Base-by-base conservation (phyloP, 2,113 vertebrate species). In the Sorex fumeus region DNA sequence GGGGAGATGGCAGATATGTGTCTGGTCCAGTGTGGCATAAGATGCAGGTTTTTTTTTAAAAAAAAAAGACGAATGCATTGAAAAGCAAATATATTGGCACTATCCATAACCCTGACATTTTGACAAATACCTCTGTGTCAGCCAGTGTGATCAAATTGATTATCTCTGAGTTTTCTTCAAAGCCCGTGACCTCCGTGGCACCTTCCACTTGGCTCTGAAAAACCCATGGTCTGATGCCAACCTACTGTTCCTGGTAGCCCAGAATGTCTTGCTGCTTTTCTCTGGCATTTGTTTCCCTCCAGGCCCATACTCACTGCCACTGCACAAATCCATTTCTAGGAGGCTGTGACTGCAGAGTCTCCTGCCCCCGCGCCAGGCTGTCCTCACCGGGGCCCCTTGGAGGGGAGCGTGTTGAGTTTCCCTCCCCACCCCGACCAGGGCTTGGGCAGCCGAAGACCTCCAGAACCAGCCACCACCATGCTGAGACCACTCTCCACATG, bases 111-210 rank as follows among this genome's bases (percentile, higher is more conserved):
- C 85, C 81, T 88, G 95, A 94, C 93, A 93, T 90, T 88, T 96
- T 97, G 95, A 95, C 81, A 96, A 95, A 96, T 95, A 93, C 76
- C 50, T 95, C 80, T 89, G 86, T 92, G 84, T 76, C 95, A 71
- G 93, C 87, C 64, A 36, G 19, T 94, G 88, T 87, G 93, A 93
- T 92, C 72, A 47, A 90, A 96, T 90, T 93, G 95, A 96, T 95
- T 95, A 96, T 93, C 86, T 95, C 84, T 93, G 66, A 93, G 69
- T 93, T 96, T 79, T 60, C 60, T 92, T 95, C 90, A 95, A 95
- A 96, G 76, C 71, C 86, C 90, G 43, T 87, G 88, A 95, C 93
- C 90, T 97, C 86, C 84, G 84, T 64, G 57, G 72, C 81, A 85
- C 36, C 57, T 91, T 91, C 70, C 32, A 47, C 57, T 7, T 82